phyloP scores from a whole-genome alignment of 2,113 vertebrate genomes.

The Tychaedon coryphoeus region DNA sequence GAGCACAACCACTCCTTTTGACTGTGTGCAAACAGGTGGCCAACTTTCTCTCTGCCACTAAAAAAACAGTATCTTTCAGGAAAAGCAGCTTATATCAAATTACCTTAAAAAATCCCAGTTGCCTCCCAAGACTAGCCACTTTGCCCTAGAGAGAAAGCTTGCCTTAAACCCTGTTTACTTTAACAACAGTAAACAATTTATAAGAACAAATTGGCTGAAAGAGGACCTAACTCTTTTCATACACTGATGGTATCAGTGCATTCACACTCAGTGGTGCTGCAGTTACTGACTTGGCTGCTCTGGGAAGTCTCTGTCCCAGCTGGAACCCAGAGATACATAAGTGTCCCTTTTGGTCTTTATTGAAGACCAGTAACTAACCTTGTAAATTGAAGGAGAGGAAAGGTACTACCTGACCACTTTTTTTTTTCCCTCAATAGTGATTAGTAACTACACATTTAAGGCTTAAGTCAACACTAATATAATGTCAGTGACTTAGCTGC shows the following conservation, averaged over 20 bases:
- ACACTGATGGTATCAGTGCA: neutral
- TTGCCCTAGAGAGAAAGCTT: neutral
- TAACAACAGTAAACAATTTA: neutral
- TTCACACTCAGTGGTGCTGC: neutral
- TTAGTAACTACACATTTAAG: neutral
- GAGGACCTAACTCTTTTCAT: neutral
- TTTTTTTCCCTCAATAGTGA: neutral
- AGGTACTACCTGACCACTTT: neutral
- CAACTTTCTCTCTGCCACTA: neutral
- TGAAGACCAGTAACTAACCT: neutral
- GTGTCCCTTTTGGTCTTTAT: neutral
- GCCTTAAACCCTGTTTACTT: neutral
- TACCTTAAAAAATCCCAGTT: neutral
- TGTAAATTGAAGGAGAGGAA: neutral
- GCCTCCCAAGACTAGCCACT: neutral
- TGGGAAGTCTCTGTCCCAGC: neutral
- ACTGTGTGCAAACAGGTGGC: neutral
- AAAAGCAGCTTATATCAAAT: neutral
- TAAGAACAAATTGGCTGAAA: neutral
- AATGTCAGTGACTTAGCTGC: neutral
- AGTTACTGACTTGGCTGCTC: neutral
- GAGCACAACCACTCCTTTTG: neutral
- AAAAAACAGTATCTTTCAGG: neutral
- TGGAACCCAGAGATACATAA: neutral
- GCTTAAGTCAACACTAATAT: neutral